These are phyloP conservation scores for Paguma larvata DNA, from an alignment of 2,797 vertebrate species.

Conservation along the genomic window DNA sequence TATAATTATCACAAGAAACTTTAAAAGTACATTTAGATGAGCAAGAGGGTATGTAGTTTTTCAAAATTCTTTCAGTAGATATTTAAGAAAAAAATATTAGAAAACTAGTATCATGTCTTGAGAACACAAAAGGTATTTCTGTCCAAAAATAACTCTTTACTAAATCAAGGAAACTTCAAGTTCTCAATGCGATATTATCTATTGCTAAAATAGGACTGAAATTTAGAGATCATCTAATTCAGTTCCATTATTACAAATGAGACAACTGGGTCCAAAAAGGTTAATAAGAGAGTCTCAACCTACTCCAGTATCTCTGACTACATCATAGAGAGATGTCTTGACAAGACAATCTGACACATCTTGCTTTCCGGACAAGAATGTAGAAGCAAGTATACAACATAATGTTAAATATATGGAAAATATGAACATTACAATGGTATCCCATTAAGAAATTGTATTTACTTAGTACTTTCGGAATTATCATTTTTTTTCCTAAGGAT, in stretches of 20 bases:
- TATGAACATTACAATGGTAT: not conserved
- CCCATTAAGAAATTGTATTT: not conserved
- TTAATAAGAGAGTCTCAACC: not conserved
- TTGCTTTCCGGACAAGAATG: not conserved
- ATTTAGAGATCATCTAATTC: not conserved
- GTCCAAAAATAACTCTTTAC: constrained; percentile 36
- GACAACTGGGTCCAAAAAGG: not conserved
- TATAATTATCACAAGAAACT: constrained; percentile 2
- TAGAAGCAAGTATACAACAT: not conserved
- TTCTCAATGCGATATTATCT: not conserved
- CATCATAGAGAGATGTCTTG: not conserved
- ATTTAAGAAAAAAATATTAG: not conserved
- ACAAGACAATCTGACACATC: not conserved
- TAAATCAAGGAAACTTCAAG: not conserved
- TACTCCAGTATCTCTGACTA: not conserved
- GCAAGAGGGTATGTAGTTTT: not conserved
- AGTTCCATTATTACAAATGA: not conserved
- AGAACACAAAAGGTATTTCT: constrained; percentile 1
- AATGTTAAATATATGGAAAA: not conserved
- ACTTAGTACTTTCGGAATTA: not conserved
- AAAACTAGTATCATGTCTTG: not conserved
- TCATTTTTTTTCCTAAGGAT: not conserved
- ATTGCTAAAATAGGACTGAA: not conserved
- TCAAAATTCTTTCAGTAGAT: not conserved
- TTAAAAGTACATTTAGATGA: constrained; percentile 44